These are phyloP conservation scores for Pogonognathellus flavescens DNA, from an alignment of 1,140 invertebrate genomes.

Conservation along the genomic window DNA sequence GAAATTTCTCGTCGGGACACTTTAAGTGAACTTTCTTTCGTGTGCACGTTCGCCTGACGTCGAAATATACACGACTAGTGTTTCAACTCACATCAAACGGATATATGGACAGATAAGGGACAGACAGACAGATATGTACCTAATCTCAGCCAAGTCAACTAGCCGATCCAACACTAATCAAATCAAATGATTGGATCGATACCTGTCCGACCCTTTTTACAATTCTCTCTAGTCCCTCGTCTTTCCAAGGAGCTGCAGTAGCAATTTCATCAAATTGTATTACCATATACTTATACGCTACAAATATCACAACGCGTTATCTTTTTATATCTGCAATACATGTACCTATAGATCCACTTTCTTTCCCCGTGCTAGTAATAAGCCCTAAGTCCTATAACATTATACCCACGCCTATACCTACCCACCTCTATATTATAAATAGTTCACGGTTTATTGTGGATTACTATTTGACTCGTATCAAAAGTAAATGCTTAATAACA, in stretches of 20 bases:
- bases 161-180: constrained; percentile 33
- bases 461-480: no score
- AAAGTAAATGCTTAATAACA: no score
- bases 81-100: no score
- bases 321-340: background rate
- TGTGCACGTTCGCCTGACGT: background rate
- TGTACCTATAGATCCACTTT: no score
- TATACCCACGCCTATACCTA: no score
- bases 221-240: background rate
- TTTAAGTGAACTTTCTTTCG: background rate
- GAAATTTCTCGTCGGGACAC: background rate
- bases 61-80: no score
- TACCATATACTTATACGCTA: constrained; percentile 12
- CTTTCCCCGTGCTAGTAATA: no score
- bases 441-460: no score
- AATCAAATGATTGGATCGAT: constrained; percentile 47
- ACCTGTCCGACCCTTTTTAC: constrained; percentile 18
- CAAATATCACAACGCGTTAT: background rate
- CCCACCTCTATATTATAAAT: no score
- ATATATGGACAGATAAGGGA: background rate
- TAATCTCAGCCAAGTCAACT: constrained; percentile 32
- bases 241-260: background rate
- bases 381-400: no score
- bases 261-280: constrained; percentile 16
- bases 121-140: constrained; percentile 12